Base-by-base conservation (phyloP, 2,888 invertebrate species). In the Parnassius mnemosyne region DNA sequence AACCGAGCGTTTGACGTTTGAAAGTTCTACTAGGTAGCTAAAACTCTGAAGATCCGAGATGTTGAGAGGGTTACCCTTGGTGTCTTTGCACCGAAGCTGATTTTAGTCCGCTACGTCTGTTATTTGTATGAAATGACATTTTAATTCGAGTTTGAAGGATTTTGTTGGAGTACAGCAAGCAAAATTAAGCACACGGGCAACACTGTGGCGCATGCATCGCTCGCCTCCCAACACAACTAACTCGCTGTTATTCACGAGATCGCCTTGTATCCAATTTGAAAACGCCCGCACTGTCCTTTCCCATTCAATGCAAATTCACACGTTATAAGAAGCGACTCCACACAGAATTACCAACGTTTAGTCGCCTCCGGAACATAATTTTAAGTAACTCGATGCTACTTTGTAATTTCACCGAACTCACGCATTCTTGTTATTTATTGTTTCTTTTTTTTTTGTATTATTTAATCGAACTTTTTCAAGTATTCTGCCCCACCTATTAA, bases 261-360 rank as follows among this genome's bases (percentile, higher is more conserved):
- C 72, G 72, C 69, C 71, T 76, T 80, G 81, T 78, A 78, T 71
- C 71, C 69, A 74, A 71, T 75, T 74, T 73, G 72, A 77, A 77
- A 80, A 79, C 80, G 81, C 79, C 79, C 77, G 75, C 80, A 73
- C 80, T 81, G 84, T 86, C 84, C 85, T 83, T 81, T 78, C 75
- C 90, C 88, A 91, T 91, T 91, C 84, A 90, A 91, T 91, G 91
- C 90, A 90, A 91, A 91, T 91, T 83, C 80, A 75, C 80, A 83
- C 83, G 83, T 83, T 85, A 87, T 84, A 84, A 89, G 88, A 89
- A 88, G 84, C 85, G 83, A 82, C 83, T 77, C 81, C 79, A 80
- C 81, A 77, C 81, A 79, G 86, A 88, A 90, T 90, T 91, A 90
- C 85, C 84, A 82, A 84, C 90, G 85, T 90, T 90, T 90, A 90